Base-by-base conservation (phyloP, 1,140 invertebrate species). In the Brachionus calyciflorus region DNA sequence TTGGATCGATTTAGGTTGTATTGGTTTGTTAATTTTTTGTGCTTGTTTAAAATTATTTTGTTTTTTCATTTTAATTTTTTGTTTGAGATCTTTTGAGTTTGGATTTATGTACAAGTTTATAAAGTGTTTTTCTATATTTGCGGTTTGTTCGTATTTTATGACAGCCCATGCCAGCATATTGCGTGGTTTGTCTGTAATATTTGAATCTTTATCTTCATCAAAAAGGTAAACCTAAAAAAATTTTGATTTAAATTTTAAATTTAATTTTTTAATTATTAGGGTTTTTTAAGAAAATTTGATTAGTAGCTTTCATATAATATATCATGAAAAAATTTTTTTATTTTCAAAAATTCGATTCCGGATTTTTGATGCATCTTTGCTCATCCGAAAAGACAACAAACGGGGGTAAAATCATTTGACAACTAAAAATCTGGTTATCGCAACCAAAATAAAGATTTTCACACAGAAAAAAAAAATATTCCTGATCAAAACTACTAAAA, bases 41-140 rank as follows among this genome's bases (percentile, higher is more conserved):
- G 19, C 17, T 1, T 60, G 26, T 37, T n/a, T n/a, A n/a, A n/a
- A n/a, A n/a, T n/a, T n/a, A n/a, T 60, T 26, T 3, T 60, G 2
- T 19, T 33, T 30, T 37, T 17, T 30, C 3, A 60, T 10, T 60
- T 37, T 30, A 3, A 60, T 60, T 37, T 37, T 26, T 1, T 19
- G 0, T 37, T 60, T 60, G 55, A 60, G 55, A 30, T 60, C 55
- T n/a, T 60, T 60, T 17, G 30, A 37, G 17, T 60, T 60, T 3
- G 55, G 55, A n/a, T 60, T 60, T 17, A 60, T 60, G 55, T 60
- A 60, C n/a, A 60, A 30, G 17, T 60, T 37, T 17, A 60, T 33
- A 28, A 60, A 37, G n/a, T 60, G 6, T 9, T 60, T 60, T 60
- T 60, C 55, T 0, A 60, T 14, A 12, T 17, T 33, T 17, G 9